Evolutionary conservation across 2,113 vertebrate species (phyloP).

Genomic region (Melozone crissalis): DNA sequence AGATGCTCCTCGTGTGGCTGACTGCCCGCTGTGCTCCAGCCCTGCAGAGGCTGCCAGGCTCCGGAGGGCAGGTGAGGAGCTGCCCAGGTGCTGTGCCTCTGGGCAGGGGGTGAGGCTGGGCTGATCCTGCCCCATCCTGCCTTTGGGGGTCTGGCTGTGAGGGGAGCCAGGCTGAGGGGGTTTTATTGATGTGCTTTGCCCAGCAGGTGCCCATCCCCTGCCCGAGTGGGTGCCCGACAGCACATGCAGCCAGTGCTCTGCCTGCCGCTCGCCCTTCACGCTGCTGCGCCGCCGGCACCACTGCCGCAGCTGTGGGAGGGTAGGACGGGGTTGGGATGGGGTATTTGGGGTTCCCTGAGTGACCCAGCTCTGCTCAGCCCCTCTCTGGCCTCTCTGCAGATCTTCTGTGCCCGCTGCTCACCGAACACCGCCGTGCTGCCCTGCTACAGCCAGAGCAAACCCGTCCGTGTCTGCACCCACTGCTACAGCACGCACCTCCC

Average conservation of each 20-base stretch:
- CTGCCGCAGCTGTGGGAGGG: constrained; percentile 78
- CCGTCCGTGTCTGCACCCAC: constrained; percentile 72
- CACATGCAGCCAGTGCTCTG: constrained; percentile 43
- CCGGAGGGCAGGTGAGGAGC: background rate
- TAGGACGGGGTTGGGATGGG: background rate
- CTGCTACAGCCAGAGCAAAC: constrained; percentile 36
- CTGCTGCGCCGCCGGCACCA: constrained; percentile 74
- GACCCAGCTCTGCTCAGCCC: accelerated
- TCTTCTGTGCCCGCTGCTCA: constrained; percentile 77
- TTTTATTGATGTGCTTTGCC: background rate
- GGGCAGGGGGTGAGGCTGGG: background rate
- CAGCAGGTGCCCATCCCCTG: background rate
- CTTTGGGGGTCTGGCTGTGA: background rate
- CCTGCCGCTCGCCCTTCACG: constrained; percentile 67
- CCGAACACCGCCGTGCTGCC: constrained; percentile 38
- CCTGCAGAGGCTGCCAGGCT: background rate
- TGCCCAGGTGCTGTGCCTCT: background rate
- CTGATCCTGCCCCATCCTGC: background rate
- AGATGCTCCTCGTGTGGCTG: background rate
- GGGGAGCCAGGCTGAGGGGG: background rate
- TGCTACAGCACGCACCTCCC: constrained; percentile 66
- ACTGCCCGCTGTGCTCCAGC: constrained; percentile 56
- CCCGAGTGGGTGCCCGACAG: constrained; percentile 72
- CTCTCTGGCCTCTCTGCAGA: constrained; percentile 8
- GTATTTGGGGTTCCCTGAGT: accelerated